Conservation (phyloP, 2,888 invertebrate species). For the Thereva unica region DNA sequence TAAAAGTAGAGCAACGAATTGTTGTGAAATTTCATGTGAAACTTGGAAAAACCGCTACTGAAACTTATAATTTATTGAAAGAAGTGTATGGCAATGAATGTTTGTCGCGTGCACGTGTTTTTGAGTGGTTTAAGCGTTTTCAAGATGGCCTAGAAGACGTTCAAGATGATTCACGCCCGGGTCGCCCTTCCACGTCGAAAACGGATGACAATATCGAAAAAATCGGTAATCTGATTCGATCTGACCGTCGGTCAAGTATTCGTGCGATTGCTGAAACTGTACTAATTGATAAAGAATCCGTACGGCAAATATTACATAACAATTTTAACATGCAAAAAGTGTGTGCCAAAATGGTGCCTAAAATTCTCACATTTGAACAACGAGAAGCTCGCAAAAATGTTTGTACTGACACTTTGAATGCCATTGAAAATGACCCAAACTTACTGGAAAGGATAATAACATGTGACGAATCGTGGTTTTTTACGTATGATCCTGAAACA, state of each 20-base stretch:
- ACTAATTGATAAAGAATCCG: not conserved
- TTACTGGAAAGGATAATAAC: conserved; percentile 41
- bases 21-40: too few species aligned
- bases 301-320: not conserved
- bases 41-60: too few species aligned
- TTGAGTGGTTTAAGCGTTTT: too few species aligned
- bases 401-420: conserved; percentile 9
- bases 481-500: conserved; percentile 36
- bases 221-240: not conserved
- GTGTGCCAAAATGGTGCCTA: not conserved
- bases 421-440: conserved; percentile 34
- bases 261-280: not conserved
- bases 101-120: too few species aligned
- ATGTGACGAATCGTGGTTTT: conserved; percentile 44
- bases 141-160: too few species aligned
- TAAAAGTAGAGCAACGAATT: too few species aligned
- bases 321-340: not conserved
- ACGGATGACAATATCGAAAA: not conserved
- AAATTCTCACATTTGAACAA: not conserved
- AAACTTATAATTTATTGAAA: too few species aligned
- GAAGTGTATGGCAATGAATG: too few species aligned
- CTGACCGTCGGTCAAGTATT: not conserved
- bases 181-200: too few species aligned
- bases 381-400: not conserved
- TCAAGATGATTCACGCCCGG: too few species aligned